A percentile compares a stretch with the other conserved stretches of the same genome.
These are phyloP conservation scores for Busseola fusca DNA, from an alignment of 2,888 invertebrate genomes.

Conservation along the genomic window DNA sequence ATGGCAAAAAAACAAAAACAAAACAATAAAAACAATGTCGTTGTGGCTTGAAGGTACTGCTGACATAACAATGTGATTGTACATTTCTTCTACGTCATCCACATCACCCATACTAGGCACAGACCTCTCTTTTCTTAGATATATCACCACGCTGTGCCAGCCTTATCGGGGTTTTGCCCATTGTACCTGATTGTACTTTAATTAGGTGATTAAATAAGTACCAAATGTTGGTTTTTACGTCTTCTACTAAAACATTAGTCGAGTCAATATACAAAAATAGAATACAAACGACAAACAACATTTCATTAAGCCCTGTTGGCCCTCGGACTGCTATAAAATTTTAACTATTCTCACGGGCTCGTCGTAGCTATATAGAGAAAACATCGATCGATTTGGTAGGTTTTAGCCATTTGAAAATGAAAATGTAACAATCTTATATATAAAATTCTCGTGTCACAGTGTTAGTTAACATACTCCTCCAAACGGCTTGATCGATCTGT, in stretches of 20 bases:
- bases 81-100: not conserved
- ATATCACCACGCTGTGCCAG: not conserved
- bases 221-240: slow-evolving; percentile 6
- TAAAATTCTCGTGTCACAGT: too few relatives aligned
- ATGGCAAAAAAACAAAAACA: too few relatives aligned
- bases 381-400: not conserved
- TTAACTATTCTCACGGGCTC: not conserved
- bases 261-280: slow-evolving; percentile 26
- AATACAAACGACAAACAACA: slow-evolving; percentile 10
- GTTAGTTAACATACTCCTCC: too few relatives aligned
- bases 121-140: not conserved
- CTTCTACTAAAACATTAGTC: slow-evolving; percentile 12
- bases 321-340: slow-evolving; percentile 27
- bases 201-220: not conserved
- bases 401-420: not conserved
- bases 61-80: not conserved
- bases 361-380: not conserved
- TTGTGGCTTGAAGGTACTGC: not conserved
- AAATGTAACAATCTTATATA: too few relatives aligned
- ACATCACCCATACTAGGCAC: not conserved
- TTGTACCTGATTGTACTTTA: not conserved
- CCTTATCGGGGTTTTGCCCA: not conserved
- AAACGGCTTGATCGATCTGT: too few relatives aligned
- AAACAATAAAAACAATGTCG: too few relatives aligned
- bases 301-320: slow-evolving; percentile 15